Evolutionary conservation across 1,140 invertebrate genomes (phyloP), one percentile per base, ranked within the genome.

Genomic region (Conus betulinus): DNA sequence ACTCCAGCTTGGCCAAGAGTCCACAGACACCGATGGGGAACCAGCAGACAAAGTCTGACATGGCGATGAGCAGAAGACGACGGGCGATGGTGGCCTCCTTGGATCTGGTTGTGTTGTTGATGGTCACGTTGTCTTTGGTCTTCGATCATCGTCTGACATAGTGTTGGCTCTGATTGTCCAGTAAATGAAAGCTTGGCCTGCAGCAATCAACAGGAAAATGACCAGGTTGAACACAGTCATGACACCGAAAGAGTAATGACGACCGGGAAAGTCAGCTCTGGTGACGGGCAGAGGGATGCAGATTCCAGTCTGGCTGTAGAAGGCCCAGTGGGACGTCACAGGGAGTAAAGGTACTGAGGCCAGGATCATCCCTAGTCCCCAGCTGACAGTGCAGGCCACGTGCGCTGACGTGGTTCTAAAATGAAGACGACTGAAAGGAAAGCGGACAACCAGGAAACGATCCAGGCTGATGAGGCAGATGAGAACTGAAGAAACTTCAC

Each of bases 181-280:
- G 74, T 88, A 90, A 51, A 91, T 91, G n/a, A 82, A 25, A 17
- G 88, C 15, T 78, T 91, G 91, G 5, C 91, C 89, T n/a, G 78
- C 55, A 51, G 85, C 84, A 27, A 91, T 90, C 17, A 27, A 27
- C 39, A 82, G 79, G 51, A 82, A 82, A 7, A 82, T 17, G 39
- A 52, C 39, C 25, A 82, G 27, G 39, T 91, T 91, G 27, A 86
- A 81, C n/a, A 89, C 20, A n/a, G 91, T 84, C 51, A 91, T 89
- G 7, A 91, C 57, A 17, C 74, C 8, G 79, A 82, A 82, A 23
- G n/a, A 51, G 39, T 82, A 82, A 51, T 51, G n/a, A 82, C 23
- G 39, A 52, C 79, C 79, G 17, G 8, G 25, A 82, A 39, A 52
- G 27, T 27, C 17, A n/a, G 15, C 27, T 55, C 79, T 82, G 15